A percentile compares a stretch with the other conserved stretches of the same genome.
Evolutionary conservation across 1,140 invertebrate species (phyloP).

Genomic region (Sitodiplosis mosellana): DNA sequence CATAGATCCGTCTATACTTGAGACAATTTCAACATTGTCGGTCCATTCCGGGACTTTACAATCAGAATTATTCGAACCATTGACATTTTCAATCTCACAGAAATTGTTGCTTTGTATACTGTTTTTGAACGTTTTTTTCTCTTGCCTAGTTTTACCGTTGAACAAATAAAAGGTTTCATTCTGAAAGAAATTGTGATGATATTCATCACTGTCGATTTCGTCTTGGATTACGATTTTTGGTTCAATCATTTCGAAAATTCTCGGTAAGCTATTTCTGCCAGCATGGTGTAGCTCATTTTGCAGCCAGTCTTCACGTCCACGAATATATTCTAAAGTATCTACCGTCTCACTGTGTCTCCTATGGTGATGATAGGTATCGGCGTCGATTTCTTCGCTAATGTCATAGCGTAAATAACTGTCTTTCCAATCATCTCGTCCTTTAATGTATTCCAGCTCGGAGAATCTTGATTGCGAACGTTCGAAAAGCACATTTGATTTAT

Average conservation of each 20-base stretch:
- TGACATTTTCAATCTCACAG: too few relatives aligned
- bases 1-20: too few relatives aligned
- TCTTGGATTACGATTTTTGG: neutral
- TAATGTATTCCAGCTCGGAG: neutral
- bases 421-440: neutral
- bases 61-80: too few relatives aligned
- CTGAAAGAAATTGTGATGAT: neutral
- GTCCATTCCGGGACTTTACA: too few relatives aligned
- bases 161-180: neutral
- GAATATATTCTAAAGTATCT: neutral
- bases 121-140: too few relatives aligned
- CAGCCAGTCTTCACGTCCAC: neutral
- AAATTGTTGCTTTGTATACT: too few relatives aligned
- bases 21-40: too few relatives aligned
- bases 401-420: neutral
- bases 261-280: neutral
- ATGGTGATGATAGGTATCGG: neutral
- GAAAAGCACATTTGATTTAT: neutral
- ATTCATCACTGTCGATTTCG: conserved; percentile 1
- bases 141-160: neutral
- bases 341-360: neutral
- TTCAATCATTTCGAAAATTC: neutral
- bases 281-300: too few relatives aligned
- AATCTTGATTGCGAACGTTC: neutral
- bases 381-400: neutral